Conservation (phyloP, 2,113 vertebrate genomes). For the Xiphorhynchus elegans region DNA sequence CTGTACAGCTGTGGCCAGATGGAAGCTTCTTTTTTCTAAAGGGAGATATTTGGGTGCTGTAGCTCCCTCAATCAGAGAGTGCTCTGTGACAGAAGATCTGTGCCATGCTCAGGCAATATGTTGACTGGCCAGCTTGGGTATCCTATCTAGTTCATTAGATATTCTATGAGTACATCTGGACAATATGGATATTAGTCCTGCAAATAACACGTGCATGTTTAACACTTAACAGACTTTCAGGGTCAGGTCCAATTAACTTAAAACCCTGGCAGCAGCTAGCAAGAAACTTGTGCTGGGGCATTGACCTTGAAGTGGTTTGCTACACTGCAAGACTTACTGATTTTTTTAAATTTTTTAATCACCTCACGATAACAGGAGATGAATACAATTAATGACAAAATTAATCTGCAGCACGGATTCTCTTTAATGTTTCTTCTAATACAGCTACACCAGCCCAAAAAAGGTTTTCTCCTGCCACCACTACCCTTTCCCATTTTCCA, state of each 20-base stretch:
- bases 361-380: background rate
- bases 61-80: accelerated
- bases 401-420: background rate
- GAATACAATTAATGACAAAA: background rate
- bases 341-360: background rate
- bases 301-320: background rate
- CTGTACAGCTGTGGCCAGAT: background rate
- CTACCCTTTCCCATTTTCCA: background rate
- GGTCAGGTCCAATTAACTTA: background rate
- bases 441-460: background rate
- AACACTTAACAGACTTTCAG: background rate
- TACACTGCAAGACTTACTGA: background rate
- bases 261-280: background rate
- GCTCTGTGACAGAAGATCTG: accelerated
- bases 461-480: background rate
- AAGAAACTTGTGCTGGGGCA: background rate
- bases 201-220: background rate
- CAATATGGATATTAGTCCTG: background rate
- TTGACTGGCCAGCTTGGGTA: background rate
- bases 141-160: background rate
- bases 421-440: background rate
- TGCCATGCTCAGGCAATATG: background rate
- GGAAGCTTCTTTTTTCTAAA: background rate
- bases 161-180: background rate
- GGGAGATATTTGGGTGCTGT: background rate